These are phyloP conservation scores for Sesia apiformis DNA, from an alignment of 2,888 invertebrate genomes.

Conservation along the genomic window DNA sequence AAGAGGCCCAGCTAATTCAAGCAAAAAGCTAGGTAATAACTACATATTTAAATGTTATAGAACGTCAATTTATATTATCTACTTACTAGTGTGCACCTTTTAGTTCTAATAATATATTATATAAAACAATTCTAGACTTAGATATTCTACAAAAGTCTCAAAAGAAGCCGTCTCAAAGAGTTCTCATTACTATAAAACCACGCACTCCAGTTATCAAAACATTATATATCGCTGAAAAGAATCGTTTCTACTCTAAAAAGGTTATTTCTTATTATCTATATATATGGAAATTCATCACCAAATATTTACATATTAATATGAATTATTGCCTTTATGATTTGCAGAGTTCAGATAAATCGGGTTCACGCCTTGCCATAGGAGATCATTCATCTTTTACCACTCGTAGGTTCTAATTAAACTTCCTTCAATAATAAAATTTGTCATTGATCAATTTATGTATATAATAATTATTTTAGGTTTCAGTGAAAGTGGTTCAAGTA, in stretches of 20 bases:
- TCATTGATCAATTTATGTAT: neutral
- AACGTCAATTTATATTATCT: neutral
- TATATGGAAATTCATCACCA: too few relatives aligned
- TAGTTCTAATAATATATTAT: neutral
- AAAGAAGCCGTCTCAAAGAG: slow-evolving; percentile 36
- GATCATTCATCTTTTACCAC: slow-evolving; percentile 50
- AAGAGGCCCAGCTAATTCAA: neutral
- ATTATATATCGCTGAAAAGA: slow-evolving; percentile 50
- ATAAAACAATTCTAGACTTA: slow-evolving; percentile 24
- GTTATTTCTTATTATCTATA: slow-evolving; percentile 15
- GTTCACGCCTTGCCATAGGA: slow-evolving; percentile 49
- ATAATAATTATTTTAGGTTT: slow-evolving; percentile 22
- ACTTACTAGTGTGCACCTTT: neutral
- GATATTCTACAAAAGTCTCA: slow-evolving; percentile 42
- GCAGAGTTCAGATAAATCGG: slow-evolving; percentile 45
- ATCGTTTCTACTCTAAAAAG: slow-evolving; percentile 37
- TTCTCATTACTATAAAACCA: slow-evolving; percentile 50
- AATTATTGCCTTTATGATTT: slow-evolving; percentile 11
- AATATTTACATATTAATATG: too few relatives aligned
- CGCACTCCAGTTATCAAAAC: slow-evolving; percentile 48
- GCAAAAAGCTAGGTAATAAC: too few relatives aligned
- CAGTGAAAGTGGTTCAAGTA: slow-evolving; percentile 25
- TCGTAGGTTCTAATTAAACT: slow-evolving; percentile 28
- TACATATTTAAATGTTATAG: neutral
- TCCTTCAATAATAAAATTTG: neutral